phyloP scores from a whole-genome alignment of 1,140 invertebrate genomes.

The Lerema accius region DNA sequence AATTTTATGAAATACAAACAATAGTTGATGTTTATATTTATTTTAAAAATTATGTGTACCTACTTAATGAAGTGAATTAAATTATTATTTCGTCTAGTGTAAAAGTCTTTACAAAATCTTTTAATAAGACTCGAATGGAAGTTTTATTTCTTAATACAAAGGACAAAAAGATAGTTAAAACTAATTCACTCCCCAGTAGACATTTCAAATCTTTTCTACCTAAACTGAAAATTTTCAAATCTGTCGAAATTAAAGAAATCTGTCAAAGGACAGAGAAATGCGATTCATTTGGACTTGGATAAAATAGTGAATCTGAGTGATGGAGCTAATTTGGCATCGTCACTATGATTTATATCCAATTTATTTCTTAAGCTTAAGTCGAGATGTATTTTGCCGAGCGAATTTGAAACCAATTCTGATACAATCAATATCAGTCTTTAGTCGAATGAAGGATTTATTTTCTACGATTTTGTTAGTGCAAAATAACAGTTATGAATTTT shows the following conservation, averaged over 20 bases:
- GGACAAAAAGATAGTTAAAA: too few relatives aligned
- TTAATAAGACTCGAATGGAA: too few relatives aligned
- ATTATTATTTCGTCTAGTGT: too few relatives aligned
- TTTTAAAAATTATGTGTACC: not conserved
- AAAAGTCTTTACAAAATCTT: too few relatives aligned
- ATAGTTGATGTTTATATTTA: not conserved
- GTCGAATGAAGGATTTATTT: not conserved
- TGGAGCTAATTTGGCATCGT: conserved; percentile 25
- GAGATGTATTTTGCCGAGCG: not conserved
- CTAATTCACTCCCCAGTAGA: too few relatives aligned
- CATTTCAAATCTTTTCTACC: too few relatives aligned
- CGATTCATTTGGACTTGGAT: conserved; percentile 22
- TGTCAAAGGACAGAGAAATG: conserved; percentile 27
- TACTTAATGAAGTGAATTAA: conserved; percentile 30
- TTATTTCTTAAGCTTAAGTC: conserved; percentile 13
- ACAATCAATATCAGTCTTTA: not conserved
- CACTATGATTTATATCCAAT: conserved; percentile 34
- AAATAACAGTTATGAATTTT: too few relatives aligned
- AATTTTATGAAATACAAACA: not conserved
- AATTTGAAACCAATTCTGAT: conserved; percentile 8
- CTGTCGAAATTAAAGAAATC: conserved; percentile 24
- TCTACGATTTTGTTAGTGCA: not conserved
- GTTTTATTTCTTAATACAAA: too few relatives aligned
- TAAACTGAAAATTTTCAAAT: conserved; percentile 1
- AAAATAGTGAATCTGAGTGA: conserved; percentile 19